Evolutionary conservation across 1,140 invertebrate genomes (phyloP).

Genomic region (Drosophila nigrodunni): DNA sequence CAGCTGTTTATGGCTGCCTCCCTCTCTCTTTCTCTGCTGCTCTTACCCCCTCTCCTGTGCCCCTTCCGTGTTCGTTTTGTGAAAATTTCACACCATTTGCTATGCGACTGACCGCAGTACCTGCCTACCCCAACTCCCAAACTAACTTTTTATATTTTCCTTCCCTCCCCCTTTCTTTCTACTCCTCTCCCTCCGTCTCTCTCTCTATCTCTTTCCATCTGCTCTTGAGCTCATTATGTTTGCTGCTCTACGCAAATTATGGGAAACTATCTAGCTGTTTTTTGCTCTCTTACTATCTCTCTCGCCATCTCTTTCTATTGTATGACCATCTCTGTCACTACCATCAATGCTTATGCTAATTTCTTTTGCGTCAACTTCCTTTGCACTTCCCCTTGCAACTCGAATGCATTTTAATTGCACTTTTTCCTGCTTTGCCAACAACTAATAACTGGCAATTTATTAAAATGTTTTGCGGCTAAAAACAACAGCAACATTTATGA

Average conservation of each 20-base stretch:
- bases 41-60: neutral
- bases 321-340: constrained; percentile 20
- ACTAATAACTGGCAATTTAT: constrained; percentile 81
- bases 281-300: constrained; percentile 37
- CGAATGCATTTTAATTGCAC: constrained; percentile 79
- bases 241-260: constrained; percentile 68
- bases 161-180: neutral
- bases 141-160: neutral
- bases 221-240: constrained; percentile 67
- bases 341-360: constrained; percentile 75
- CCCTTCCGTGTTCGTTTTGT: constrained; percentile 18
- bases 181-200: neutral
- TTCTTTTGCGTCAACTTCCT: constrained; percentile 66
- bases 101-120: constrained; percentile 69
- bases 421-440: constrained; percentile 69
- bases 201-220: neutral
- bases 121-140: constrained; percentile 11
- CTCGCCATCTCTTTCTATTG: neutral
- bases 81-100: constrained; percentile 79
- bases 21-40: neutral
- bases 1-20: no score
- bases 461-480: constrained; percentile 75
- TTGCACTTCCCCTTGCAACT: neutral
- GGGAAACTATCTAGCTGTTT: constrained; percentile 70
- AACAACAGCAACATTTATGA: constrained; percentile 24